These are phyloP conservation scores for Reticulitermes speratus DNA, from an alignment of 1,140 invertebrate genomes.

Conservation along the genomic window DNA sequence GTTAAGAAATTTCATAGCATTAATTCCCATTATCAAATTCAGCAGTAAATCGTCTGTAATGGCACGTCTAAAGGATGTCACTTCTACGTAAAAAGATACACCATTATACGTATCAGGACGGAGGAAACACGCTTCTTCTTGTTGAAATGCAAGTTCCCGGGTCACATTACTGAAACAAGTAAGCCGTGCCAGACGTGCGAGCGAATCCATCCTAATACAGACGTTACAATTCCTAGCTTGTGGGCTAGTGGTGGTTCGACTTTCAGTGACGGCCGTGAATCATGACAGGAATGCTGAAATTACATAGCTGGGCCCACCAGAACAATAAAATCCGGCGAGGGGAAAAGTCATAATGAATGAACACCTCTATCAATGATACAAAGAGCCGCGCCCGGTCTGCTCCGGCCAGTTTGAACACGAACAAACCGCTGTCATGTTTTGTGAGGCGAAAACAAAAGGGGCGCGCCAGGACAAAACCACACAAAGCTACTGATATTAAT, in stretches of 20 bases:
- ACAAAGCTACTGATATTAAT: constrained; percentile 31
- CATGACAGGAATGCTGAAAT: constrained; percentile 31
- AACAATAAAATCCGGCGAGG: constrained; percentile 29
- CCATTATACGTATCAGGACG: not conserved
- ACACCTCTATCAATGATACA: constrained; percentile 26
- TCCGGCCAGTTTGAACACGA: not conserved
- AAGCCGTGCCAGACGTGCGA: constrained; percentile 7
- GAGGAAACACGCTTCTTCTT: not conserved
- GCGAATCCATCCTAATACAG: not conserved
- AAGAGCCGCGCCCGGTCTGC: not conserved
- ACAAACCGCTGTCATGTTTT: constrained; percentile 32
- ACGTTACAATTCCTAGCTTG: constrained; percentile 15
- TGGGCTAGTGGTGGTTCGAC: constrained; percentile 8
- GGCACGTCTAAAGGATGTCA: not conserved
- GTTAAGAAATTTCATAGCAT: too few relatives aligned
- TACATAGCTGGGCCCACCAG: constrained; percentile 27
- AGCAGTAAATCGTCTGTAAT: too few relatives aligned
- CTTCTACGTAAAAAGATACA: not conserved
- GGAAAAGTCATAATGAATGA: constrained; percentile 30
- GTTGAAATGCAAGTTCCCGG: not conserved
- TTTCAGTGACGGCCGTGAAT: constrained; percentile 29
- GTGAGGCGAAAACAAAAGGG: constrained; percentile 29
- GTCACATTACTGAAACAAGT: not conserved
- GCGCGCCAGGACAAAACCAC: constrained; percentile 23
- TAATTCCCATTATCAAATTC: too few relatives aligned